Base-by-base conservation (phyloP, 2,113 vertebrate genomes). In the Nothoprocta perdicaria region DNA sequence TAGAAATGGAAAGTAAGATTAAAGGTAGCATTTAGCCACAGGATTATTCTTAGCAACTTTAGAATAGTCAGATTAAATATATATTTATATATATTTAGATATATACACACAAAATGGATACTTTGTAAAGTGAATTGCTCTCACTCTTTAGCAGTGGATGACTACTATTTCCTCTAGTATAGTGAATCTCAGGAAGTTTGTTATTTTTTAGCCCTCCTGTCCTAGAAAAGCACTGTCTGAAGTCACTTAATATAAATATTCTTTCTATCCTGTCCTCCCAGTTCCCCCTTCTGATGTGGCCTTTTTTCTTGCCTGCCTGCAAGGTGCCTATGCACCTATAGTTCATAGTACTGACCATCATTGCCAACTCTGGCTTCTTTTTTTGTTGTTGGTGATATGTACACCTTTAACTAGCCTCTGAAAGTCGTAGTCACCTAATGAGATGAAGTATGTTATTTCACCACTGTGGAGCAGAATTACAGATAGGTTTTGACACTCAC, bases 1-100 rank as follows among this genome's bases (percentile, higher is more conserved):
- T 96, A 86, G 95, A 96, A 97, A 96, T 97, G 94, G 97, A 90
- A 96, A 95, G 88, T 82, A 91, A 95, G 90, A 96, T 98, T 96
- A 96, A 91, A 97, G 96, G 96, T 50, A 52, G 80, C 69, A 45
- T 68, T 96, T 89, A 92, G 60, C 75, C 94, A 75, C 83, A 85
- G 80, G 53, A 50, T 71, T 94, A 93, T 96, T 71, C 73, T 84
- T 95, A 97, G 94, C 93, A 90, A 90, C 38, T 97, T 96, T 91
- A 93, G 96, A 97, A 96, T 95, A 96, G 33, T 81, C 89, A 72
- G 96, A 95, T 55, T 55, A 26, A 15, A 15, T 22, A 22, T 53
- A 27, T 27, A 14, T 53, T 14, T 53, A 26, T 29, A 27, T 16
- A 16, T 16, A 17, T 31, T 31, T 57, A 57, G 17, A 57, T 14